Conservation (phyloP, 2,888 invertebrate genomes). For the Pterostichus niger region DNA sequence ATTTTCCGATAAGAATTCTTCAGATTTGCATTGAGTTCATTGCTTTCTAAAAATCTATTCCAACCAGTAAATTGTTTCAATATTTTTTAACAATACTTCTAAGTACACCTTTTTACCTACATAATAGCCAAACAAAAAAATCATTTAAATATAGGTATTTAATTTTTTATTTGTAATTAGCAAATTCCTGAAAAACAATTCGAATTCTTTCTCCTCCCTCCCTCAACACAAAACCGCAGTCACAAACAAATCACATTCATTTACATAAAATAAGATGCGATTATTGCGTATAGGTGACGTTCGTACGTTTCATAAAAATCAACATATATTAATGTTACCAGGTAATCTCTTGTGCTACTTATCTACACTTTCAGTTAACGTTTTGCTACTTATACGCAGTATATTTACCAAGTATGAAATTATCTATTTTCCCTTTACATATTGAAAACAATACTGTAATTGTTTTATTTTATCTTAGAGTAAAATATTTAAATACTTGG, state of each 20-base stretch:
- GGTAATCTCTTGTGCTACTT: slow-evolving; percentile 38
- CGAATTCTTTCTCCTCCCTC: not conserved
- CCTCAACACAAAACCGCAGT: slow-evolving; percentile 10
- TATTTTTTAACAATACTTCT: too few species aligned
- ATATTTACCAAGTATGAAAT: slow-evolving; percentile 24
- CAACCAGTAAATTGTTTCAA: too few species aligned
- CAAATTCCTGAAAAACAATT: slow-evolving; percentile 2
- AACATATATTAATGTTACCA: slow-evolving; percentile 39
- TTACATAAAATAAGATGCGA: slow-evolving; percentile 46
- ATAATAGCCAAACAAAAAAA: too few species aligned
- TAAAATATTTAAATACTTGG: slow-evolving; percentile 23
- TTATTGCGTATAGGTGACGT: slow-evolving; percentile 2
- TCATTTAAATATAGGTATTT: not conserved
- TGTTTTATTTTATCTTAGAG: slow-evolving; percentile 32
- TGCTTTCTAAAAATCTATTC: too few species aligned
- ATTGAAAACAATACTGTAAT: slow-evolving; percentile 4
- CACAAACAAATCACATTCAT: slow-evolving; percentile 21
- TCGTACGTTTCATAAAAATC: slow-evolving; percentile 43
- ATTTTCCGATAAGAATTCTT: too few species aligned
- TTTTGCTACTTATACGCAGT: slow-evolving; percentile 30
- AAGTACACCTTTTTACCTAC: too few species aligned
- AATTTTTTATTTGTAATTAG: too few species aligned
- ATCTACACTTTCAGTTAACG: slow-evolving; percentile 39
- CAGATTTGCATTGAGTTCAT: too few species aligned
- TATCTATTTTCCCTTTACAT: slow-evolving; percentile 32